These are phyloP conservation scores for Pseudotriccus pelzelni DNA, from an alignment of 2,797 vertebrate genomes.

Conservation along the genomic window DNA sequence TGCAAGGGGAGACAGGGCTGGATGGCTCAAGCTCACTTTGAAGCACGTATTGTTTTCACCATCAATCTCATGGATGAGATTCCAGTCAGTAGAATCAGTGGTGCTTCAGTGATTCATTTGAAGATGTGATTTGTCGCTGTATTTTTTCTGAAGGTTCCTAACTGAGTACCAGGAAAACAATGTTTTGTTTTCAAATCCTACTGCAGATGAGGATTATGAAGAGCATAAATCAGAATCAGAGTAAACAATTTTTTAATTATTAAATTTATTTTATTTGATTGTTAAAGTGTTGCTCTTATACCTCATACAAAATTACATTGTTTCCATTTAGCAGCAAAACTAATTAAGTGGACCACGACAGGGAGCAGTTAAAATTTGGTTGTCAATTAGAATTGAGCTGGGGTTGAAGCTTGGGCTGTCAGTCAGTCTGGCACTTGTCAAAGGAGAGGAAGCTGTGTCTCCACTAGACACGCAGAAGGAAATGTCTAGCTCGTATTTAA, in stretches of 20 bases:
- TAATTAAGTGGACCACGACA: not conserved
- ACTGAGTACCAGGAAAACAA: not conserved
- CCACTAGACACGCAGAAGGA: rapidly evolving
- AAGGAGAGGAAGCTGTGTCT: not conserved
- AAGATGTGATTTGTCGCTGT: not conserved
- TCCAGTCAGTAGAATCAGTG: not conserved
- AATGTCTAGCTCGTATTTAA: not conserved
- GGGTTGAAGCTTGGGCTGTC: not conserved
- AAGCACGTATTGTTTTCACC: not conserved
- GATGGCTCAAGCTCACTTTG: not conserved
- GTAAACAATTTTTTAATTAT: not conserved
- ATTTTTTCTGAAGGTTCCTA: not conserved
- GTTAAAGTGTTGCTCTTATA: not conserved
- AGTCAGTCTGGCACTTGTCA: not conserved
- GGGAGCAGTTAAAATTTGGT: not conserved
- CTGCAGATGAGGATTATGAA: not conserved
- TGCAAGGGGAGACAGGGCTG: not conserved
- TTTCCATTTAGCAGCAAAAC: not conserved
- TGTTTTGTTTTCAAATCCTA: not conserved
- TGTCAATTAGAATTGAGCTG: not conserved
- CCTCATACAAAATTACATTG: not conserved
- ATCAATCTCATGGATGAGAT: not conserved
- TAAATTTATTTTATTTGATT: not conserved
- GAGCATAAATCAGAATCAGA: not conserved
- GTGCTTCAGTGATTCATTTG: not conserved